Evolutionary conservation across 2,888 invertebrate genomes (phyloP), one percentile per base, ranked within the genome.

Genomic region (Cataglyphis cursor): DNA sequence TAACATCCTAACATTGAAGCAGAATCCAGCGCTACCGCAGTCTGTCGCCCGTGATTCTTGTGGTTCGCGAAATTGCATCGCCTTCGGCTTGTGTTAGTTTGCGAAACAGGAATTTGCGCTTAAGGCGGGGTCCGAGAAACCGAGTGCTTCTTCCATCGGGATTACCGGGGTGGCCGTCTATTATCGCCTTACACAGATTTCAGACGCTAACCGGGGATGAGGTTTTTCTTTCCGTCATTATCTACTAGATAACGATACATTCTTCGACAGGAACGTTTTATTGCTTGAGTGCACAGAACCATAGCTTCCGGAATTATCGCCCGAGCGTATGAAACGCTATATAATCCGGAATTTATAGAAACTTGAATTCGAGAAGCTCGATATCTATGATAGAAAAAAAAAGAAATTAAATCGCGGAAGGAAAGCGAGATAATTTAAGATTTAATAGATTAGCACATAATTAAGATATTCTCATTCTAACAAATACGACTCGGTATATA

Each of bases 91-190:
- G 85, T 88, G 87, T 89, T 88, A 85, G 85, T 80, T 68, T 84
- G 85, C 86, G 90, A 86, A 92, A 92, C 92, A 92, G 91, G 93
- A 90, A 92, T 93, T 90, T 88, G 87, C 92, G 92, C 92, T 91
- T 90, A 90, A 89, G 87, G 82, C 74, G 72, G 72, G 61, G 51
- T 75, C 68, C 70, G 70, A 41, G 59, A 73, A 87, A 84, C 81
- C 74, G 48, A 57, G 66, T 85, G 44, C 70, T 81, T 54, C 81
- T 72, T 64, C 72, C 81, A 70, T 83, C 41, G 85, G 87, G 66
- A 66, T 82, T 65, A 44, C 80, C 38, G n/a, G 44, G 74, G 61
- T 76, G 78, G 85, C 57, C 81, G 87, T 88, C 80, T 88, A 88
- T 88, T 88, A 88, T 89, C 90, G 68, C 59, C 75, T 80, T 80